Percentiles rank a stretch among this genome's conserved stretches.
Evolutionary conservation across 2,113 vertebrate species (phyloP).

Genomic region (Sula dactylatra): DNA sequence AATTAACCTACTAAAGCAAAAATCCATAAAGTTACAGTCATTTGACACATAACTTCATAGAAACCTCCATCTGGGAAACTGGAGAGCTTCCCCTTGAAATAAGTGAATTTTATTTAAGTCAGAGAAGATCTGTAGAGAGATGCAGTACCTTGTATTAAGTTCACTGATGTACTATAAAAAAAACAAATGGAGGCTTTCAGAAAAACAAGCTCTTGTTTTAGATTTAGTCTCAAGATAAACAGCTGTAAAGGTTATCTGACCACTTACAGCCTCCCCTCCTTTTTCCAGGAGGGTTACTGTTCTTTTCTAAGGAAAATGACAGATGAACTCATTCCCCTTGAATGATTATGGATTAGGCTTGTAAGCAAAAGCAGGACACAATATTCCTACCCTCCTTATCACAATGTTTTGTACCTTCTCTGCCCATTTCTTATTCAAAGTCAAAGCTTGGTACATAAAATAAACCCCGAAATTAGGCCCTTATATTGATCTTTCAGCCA

Average conservation of each 20-base stretch:
- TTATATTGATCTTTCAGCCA: neutral
- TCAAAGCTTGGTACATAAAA: neutral
- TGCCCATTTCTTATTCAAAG: neutral
- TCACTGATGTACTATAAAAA: accelerated
- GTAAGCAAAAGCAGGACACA: neutral
- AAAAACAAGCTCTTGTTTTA: neutral
- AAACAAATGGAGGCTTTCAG: neutral
- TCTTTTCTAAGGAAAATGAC: neutral
- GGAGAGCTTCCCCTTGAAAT: neutral
- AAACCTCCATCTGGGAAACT: neutral
- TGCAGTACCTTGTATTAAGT: neutral
- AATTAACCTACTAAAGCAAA: neutral
- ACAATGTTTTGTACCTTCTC: neutral
- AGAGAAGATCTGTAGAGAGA: neutral
- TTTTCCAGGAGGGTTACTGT: neutral
- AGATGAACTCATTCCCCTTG: neutral
- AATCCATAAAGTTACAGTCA: neutral
- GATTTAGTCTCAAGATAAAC: neutral
- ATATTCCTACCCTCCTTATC: neutral
- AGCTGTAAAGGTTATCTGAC: neutral
- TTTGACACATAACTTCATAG: neutral
- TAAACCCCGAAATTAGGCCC: neutral
- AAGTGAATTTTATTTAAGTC: neutral
- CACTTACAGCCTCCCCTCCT: neutral
- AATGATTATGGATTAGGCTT: neutral